Percentiles rank a stretch among this genome's conserved stretches.
These are phyloP conservation scores for Mirounga angustirostris DNA, from an alignment of 2,113 vertebrate genomes.

Conservation along the genomic window DNA sequence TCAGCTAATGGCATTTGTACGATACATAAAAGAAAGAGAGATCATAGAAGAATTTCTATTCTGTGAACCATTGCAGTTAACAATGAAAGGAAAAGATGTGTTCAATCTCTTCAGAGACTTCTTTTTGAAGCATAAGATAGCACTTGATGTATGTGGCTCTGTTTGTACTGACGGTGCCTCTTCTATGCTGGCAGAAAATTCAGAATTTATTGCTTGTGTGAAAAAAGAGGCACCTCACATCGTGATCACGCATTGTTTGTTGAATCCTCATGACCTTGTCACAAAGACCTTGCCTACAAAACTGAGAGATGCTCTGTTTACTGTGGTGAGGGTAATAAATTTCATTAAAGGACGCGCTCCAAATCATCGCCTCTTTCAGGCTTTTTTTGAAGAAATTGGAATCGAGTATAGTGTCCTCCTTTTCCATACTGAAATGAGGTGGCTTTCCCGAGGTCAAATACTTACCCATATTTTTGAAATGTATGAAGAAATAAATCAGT, in stretches of 20 bases:
- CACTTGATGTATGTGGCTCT: constrained; percentile 68
- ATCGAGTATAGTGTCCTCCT: constrained; percentile 74
- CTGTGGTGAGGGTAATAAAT: constrained; percentile 67
- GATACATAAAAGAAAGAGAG: constrained; percentile 71
- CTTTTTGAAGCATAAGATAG: constrained; percentile 65
- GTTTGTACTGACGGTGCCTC: constrained; percentile 75
- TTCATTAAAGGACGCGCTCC: constrained; percentile 76
- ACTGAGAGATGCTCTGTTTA: constrained; percentile 60
- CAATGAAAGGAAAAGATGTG: constrained; percentile 63
- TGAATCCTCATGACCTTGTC: constrained; percentile 71
- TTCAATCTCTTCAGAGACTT: constrained; percentile 75
- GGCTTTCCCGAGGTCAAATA: constrained; percentile 78
- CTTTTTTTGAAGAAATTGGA: constrained; percentile 78
- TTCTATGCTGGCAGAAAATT: constrained; percentile 68
- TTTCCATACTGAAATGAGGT: constrained; percentile 79
- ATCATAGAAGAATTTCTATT: constrained; percentile 74
- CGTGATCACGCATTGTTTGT: constrained; percentile 65
- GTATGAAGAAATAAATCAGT: constrained; percentile 78
- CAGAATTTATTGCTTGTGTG: constrained; percentile 63
- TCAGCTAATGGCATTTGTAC: constrained; percentile 77
- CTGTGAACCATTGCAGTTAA: constrained; percentile 65
- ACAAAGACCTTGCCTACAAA: constrained; percentile 65
- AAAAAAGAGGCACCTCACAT: constrained; percentile 67
- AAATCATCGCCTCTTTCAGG: constrained; percentile 74
- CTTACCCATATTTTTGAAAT: constrained; percentile 77